Base-by-base conservation (phyloP, 2,797 vertebrate species). In the Tinamus major region DNA sequence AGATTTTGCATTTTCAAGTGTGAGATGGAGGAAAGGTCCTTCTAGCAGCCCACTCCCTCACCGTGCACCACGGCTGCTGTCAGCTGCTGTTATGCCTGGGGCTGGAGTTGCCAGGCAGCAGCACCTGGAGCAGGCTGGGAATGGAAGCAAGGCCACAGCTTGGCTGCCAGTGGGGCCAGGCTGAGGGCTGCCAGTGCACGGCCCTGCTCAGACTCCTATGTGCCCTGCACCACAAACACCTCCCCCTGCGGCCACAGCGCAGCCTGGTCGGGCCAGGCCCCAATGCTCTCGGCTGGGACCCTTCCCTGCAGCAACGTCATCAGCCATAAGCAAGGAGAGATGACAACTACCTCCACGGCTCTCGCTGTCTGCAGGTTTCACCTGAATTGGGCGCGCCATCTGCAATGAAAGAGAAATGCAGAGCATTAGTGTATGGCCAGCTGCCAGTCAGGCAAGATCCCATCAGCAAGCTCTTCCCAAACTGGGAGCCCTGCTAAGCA, bases 371-470 rank as follows among this genome's bases (percentile, higher is more conserved):
- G 99, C 99, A 0, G 99, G 99, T 92, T 99, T 99, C 99, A 99
- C 99, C 98, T 99, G 99, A 97, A 99, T 99, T 64, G 99, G 99
- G 71, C 99, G 99, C 81, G 99, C 99, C 99, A 99, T 99, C 99
- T 99, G 98, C 89, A 98, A 97, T 56, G 94, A 93, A 87, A 97
- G 71, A 95, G 94, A 94, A 91, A 91, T 4, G 84, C 76, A 85
- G 75, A 81, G 86, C 37, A 83, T 96, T 85, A 96, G 39, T 78
- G 65, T 62, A 7, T 24, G 79, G 87, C 49, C 81, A 55, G 3
- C 6, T 14, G 79, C 48, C 72, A 37, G 17, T 17, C 42, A 17
- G 42, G 55, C 69, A 46, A 74, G 56, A 53, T 3, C 11, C 13
- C 26, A 26, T 70, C 62, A 64, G 64, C 58, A 75, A 83, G 72